Evolutionary conservation across 2,113 vertebrate genomes (phyloP).

Genomic region (Barbus barbus): DNA sequence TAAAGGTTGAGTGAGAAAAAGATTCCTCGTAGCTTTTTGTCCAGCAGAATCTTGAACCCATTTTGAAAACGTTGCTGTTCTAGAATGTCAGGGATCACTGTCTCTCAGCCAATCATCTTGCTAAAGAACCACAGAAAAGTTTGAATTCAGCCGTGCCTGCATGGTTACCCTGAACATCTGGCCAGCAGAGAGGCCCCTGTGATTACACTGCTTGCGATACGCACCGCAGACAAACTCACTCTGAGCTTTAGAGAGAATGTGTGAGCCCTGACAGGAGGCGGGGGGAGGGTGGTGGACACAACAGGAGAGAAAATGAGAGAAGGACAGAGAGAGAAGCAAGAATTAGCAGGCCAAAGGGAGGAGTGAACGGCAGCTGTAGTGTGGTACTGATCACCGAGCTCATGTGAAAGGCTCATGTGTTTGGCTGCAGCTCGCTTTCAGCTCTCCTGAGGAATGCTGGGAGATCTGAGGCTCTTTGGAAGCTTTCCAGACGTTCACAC

Average conservation of each 20-base stretch:
- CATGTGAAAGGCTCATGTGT: slow-evolving; percentile 35
- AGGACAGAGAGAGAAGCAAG: not conserved
- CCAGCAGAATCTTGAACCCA: slow-evolving; percentile 24
- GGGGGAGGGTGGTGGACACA: no score
- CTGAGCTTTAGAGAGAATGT: slow-evolving; percentile 27
- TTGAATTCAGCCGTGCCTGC: slow-evolving; percentile 12
- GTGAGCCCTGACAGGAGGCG: no score
- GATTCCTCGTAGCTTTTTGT: slow-evolving; percentile 3
- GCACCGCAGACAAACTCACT: slow-evolving; percentile 32
- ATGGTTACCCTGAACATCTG: slow-evolving; percentile 37
- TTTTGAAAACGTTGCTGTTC: slow-evolving; percentile 19
- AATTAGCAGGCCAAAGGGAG: slow-evolving; percentile 16
- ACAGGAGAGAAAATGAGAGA: not conserved
- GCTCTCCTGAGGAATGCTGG: slow-evolving; percentile 36
- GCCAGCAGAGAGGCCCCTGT: slow-evolving; percentile 36
- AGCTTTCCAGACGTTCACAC: slow-evolving; percentile 21
- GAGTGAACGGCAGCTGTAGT: slow-evolving; percentile 16
- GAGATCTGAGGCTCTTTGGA: slow-evolving; percentile 34
- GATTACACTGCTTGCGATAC: slow-evolving; percentile 26
- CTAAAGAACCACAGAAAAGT: slow-evolving; percentile 33
- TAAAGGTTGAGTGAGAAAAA: not conserved
- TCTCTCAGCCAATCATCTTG: slow-evolving; percentile 18
- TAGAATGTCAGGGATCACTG: not conserved
- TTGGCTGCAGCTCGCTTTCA: slow-evolving; percentile 12
- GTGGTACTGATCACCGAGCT: slow-evolving; percentile 23